Conservation (phyloP, 2,888 invertebrate genomes). For the Athalia rosae region DNA sequence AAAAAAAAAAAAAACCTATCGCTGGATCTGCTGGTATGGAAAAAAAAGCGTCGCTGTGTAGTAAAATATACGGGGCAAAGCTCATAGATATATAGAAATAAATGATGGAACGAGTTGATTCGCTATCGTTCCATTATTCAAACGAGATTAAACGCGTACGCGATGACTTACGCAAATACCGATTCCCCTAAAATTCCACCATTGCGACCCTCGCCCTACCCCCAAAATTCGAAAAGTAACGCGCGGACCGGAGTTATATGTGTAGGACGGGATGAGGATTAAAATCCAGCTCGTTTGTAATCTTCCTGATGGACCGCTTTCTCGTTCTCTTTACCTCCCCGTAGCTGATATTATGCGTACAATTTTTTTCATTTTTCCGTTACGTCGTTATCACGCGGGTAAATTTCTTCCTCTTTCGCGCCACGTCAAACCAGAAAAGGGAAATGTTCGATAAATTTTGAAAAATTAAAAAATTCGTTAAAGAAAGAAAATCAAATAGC, state of each 20-base stretch:
- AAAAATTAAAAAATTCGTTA: too few species aligned
- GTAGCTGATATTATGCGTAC: too few species aligned
- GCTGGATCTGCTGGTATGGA: not conserved
- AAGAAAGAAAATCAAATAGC: too few species aligned
- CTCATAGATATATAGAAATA: slow-evolving; percentile 11
- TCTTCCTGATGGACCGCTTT: slow-evolving; percentile 32
- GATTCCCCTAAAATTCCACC: too few species aligned
- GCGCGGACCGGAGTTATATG: slow-evolving; percentile 4
- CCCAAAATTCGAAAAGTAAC: not conserved
- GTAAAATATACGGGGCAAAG: not conserved
- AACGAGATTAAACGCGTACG: slow-evolving; percentile 28
- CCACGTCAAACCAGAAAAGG: too few species aligned
- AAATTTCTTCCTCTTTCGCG: too few species aligned
- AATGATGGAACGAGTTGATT: slow-evolving; percentile 39
- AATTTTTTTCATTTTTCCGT: too few species aligned
- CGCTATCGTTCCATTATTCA: slow-evolving; percentile 41
- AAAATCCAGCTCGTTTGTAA: slow-evolving; percentile 29
- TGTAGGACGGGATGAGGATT: not conserved
- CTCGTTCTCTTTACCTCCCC: not conserved
- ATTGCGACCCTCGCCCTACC: not conserved
- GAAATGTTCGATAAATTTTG: too few species aligned
- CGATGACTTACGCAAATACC: slow-evolving; percentile 30
- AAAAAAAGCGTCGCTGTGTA: not conserved
- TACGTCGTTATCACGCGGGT: too few species aligned
- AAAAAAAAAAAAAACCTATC: not conserved